Evolutionary conservation across 2,113 vertebrate species (phyloP), one percentile per base, ranked within the genome.

Genomic region (Panthera tigris): DNA sequence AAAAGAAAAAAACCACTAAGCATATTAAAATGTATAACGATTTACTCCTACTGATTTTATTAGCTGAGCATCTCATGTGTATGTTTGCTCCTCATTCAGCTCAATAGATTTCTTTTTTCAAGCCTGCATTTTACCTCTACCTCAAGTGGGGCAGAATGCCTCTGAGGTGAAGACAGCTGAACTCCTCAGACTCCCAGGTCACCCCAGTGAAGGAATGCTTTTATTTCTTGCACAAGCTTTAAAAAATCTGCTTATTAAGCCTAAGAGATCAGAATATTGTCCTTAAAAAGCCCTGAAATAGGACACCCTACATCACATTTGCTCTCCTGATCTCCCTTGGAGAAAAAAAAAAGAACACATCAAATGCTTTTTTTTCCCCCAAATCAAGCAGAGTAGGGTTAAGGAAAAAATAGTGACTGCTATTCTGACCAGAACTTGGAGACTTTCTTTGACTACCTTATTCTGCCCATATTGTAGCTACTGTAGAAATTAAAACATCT

Each of bases 151-250:
- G 48, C 74, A 97, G 86, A 93, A 76, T 85, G 97, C 97, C 97
- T 98, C 96, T 97, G 98, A 98, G 90, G 94, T 74, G 93, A 98
- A 97, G 97, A 94, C 33, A 79, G 68, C 95, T 98, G 97, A 98
- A 97, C 97, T 94, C 82, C 90, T 91, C 97, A 89, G 98, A 98
- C 94, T 97, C 92, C n/a, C 68, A n/a, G 52, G 66, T 96, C 96
- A 95, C 92, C 94, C 97, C 93, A 97, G 79, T 52, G 82, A 76
- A 91, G 83, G 85, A 95, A 76, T 90, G 63, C 91, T 98, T 95
- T 98, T 88, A 98, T 96, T 98, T 92, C 95, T 94, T 98, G 93
- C 68, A 98, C 89, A 97, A 97, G 79, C 97, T 94, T 92, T 89
- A 92, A 96, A 97, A 93, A 57, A 95, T 78, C 95, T 97, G 66